Evolutionary conservation across 2,113 vertebrate species (phyloP).

Genomic region (Lagopus leucura): DNA sequence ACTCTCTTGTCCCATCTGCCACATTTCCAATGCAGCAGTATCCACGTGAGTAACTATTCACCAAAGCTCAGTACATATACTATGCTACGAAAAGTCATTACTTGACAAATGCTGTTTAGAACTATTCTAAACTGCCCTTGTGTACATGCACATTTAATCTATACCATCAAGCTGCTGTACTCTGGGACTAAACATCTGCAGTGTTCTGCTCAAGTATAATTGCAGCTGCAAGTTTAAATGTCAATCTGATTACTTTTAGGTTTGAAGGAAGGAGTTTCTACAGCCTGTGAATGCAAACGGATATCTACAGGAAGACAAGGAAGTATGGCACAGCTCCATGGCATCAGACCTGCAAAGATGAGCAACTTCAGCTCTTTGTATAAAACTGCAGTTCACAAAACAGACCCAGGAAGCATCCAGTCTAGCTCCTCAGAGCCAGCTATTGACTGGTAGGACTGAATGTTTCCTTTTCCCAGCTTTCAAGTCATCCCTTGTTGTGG

Average conservation of each 20-base stretch:
- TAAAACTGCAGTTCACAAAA: not conserved
- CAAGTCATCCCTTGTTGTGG: not conserved
- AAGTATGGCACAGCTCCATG: not conserved
- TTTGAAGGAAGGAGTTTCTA: not conserved
- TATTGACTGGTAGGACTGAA: accelerated
- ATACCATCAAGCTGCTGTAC: not conserved
- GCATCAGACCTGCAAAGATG: not conserved
- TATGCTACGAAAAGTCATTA: not conserved
- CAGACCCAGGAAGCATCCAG: accelerated
- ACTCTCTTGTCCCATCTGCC: not conserved
- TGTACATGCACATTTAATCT: not conserved
- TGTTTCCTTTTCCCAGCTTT: not conserved
- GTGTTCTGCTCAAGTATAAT: not conserved
- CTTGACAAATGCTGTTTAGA: not conserved
- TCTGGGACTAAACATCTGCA: not conserved
- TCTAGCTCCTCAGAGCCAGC: not conserved
- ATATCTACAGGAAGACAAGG: not conserved
- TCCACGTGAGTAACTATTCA: not conserved
- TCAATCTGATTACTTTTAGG: not conserved
- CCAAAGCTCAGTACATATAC: not conserved
- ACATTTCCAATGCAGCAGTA: not conserved
- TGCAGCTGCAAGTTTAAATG: not conserved
- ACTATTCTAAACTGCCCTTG: not conserved
- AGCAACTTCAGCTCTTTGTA: not conserved
- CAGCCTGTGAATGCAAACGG: accelerated